A percentile compares a stretch with the other conserved stretches of the same genome.
These are phyloP conservation scores for Lichenostomus cassidix DNA, from an alignment of 2,113 vertebrate genomes.

Conservation along the genomic window DNA sequence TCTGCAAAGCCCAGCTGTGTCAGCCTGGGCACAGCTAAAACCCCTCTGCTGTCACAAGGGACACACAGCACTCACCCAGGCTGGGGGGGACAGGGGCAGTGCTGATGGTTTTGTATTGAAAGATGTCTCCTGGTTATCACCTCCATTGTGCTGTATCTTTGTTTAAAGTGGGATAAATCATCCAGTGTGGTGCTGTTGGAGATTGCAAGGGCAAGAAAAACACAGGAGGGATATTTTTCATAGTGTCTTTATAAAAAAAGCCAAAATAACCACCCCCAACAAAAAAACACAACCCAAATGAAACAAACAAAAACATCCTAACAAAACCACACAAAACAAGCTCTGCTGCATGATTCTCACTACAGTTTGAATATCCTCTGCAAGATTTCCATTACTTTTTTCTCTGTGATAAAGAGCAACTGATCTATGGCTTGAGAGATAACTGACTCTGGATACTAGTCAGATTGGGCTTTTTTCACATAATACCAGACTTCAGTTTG, in stretches of 20 bases:
- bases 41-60: not conserved
- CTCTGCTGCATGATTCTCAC: rapidly evolving
- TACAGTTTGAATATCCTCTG: not conserved
- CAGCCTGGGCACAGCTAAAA: not conserved
- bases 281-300: not conserved
- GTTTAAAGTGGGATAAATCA: not conserved
- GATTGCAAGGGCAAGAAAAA: not conserved
- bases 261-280: rapidly evolving
- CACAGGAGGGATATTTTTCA: not conserved
- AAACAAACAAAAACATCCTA: not conserved
- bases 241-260: not conserved
- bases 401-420: not conserved
- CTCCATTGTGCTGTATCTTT: not conserved
- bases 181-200: not conserved
- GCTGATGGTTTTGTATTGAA: not conserved
- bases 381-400: not conserved
- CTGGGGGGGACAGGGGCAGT: rapidly evolving
- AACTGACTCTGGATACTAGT: not conserved
- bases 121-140: not conserved
- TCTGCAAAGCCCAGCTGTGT: not conserved
- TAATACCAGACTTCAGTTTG: not conserved
- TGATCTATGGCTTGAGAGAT: not conserved
- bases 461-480: not conserved
- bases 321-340: not conserved
- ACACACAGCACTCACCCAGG: not conserved